Evolutionary conservation across 2,888 invertebrate species (phyloP).

Genomic region (Hecatera dysodea): DNA sequence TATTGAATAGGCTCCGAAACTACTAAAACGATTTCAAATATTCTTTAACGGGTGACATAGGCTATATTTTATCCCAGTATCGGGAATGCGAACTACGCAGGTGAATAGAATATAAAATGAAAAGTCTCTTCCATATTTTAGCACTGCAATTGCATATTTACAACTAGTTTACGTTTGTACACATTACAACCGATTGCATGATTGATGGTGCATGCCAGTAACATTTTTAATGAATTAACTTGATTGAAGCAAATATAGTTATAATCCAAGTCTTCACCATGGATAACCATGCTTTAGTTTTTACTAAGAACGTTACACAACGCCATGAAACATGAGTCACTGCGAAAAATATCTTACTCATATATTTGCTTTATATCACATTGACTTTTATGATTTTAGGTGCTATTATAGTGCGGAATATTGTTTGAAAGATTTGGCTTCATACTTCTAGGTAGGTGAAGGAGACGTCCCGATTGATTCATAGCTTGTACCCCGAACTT

Average conservation of each 20-base stretch:
- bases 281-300: slow-evolving; percentile 11
- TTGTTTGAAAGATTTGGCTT: slow-evolving; percentile 52
- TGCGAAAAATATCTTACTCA: slow-evolving; percentile 38
- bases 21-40: no score
- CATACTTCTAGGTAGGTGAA: slow-evolving; percentile 37
- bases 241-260: not conserved
- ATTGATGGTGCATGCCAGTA: not conserved
- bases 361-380: slow-evolving; percentile 61
- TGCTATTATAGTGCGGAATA: slow-evolving; percentile 40
- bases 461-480: slow-evolving; percentile 46
- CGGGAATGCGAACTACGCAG: no score
- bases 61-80: no score
- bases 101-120: not conserved
- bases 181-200: not conserved
- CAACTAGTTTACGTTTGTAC: not conserved
- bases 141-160: not conserved
- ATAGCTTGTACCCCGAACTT: slow-evolving; percentile 29
- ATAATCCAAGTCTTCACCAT: slow-evolving; percentile 3
- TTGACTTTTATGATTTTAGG: slow-evolving; percentile 62
- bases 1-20: no score
- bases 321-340: slow-evolving; percentile 48
- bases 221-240: not conserved
- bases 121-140: slow-evolving; percentile 1
- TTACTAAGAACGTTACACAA: slow-evolving; percentile 32
- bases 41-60: no score